Conservation (phyloP, 2,113 vertebrate genomes). For the cattle (Bos taurus) region ARS-UCD2.0 NC_037354.1:12422501-12423000, state of each 20-base stretch:
- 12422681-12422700: background rate
- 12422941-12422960: background rate
- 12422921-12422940: background rate
- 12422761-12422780: background rate
- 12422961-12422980: background rate
- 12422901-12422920: background rate
- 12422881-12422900: background rate
- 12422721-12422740: background rate
- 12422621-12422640: background rate
- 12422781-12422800: background rate
- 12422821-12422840: background rate
- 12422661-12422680: background rate
- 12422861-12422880: background rate
- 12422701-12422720: background rate
- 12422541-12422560: background rate
- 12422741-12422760: background rate
- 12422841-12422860: background rate
- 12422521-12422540: background rate
- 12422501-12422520: background rate
- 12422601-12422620: background rate
- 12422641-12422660: background rate
- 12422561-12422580: background rate
- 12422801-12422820: background rate
- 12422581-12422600: background rate
- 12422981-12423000: background rate